phyloP scores from a whole-genome alignment of 2,113 vertebrate genomes.

The Cnemophilus loriae region DNA sequence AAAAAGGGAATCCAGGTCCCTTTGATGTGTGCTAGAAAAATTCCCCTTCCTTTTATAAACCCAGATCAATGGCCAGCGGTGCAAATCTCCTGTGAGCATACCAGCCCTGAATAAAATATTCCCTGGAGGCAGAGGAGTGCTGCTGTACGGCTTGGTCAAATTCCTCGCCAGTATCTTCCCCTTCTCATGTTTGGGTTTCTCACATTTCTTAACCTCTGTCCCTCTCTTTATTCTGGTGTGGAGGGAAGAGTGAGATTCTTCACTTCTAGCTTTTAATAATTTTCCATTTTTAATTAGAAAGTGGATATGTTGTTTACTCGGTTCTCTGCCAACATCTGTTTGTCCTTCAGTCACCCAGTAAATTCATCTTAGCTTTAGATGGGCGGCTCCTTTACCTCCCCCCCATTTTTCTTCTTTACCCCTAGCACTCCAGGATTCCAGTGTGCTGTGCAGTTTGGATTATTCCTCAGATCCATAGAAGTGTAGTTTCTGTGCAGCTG shows the following conservation, averaged over 20 bases:
- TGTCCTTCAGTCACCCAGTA: background rate
- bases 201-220: background rate
- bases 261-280: background rate
- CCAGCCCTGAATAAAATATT: constrained; percentile 47
- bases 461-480: background rate
- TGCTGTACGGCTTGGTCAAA: background rate
- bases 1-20: constrained; percentile 55
- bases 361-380: background rate
- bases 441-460: background rate
- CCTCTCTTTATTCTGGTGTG: background rate
- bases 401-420: background rate
- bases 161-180: background rate
- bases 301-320: background rate
- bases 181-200: background rate
- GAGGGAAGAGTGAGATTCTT: background rate
- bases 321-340: background rate
- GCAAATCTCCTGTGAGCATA: constrained; percentile 34
- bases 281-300: background rate
- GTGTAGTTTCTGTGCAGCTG: background rate
- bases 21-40: constrained; percentile 73
- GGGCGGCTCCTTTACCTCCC: background rate
- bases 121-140: background rate
- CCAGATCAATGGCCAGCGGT: constrained; percentile 50
- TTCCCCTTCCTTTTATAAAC: constrained; percentile 66
- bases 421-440: background rate